Base-by-base conservation (phyloP, 2,888 invertebrate species). In the Neoascia interrupta region DNA sequence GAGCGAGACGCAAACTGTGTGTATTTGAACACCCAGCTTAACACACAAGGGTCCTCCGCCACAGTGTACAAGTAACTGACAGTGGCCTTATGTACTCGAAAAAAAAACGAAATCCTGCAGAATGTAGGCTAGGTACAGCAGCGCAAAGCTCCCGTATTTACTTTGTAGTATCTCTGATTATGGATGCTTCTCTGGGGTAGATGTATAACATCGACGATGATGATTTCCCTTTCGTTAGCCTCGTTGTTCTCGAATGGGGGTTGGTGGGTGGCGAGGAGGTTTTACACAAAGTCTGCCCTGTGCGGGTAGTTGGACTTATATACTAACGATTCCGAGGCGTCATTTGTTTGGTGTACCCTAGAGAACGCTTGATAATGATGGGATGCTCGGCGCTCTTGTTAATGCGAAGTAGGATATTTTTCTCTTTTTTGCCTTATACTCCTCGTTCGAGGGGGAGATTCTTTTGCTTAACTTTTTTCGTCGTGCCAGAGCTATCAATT, bases 11-110 rank as follows among this genome's bases (percentile, higher is more conserved):
- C 51, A 76, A 72, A 64, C 41, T 73, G 73, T 79, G 73, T 73
- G 56, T 73, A 79, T 79, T 79, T 73, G 79, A 79, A 73, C 79
- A 79, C 73, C 64, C 73, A 73, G 79, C 79, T 73, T 51, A 68
- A 61, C 54, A 56, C 73, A 61, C 73, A 61, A 70, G 43, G 54
- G 64, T 51, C 47, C 54, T 64, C 19, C 56, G 43, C 2, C 19
- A 21, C 15, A 36, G 37, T 58, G 45, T 54, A 54, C 45, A 36
- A 60, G 60, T 45, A 53, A 34, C 39, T 60, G 26, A 34, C 43
- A 39, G 18, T 19, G 36, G 41, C 23, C 54, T 61, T 68, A 72
- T 79, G 56, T 72, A 79, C 60, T 31, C 31, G n/a, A n/a, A n/a
- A n/a, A n/a, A n/a, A 36, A 26, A 19, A 11, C n/a, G 4, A 13